phyloP scores from a whole-genome alignment of 2,797 vertebrate species.

The Lycodopsis pacificus region DNA sequence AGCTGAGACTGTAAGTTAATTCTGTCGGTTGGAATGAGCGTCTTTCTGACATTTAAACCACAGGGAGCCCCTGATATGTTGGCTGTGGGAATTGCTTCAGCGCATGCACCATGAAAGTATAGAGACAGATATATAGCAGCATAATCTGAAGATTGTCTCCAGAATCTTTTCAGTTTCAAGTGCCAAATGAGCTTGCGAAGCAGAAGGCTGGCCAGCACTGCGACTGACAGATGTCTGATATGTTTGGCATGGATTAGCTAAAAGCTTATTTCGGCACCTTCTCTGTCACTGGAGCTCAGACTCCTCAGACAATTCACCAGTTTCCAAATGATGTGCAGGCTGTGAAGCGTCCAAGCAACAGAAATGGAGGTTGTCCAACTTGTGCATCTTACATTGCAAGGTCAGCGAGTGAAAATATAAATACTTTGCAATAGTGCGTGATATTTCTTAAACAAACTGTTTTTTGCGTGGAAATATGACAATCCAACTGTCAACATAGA shows the following conservation, averaged over 20 bases:
- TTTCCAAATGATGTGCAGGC: constrained; percentile 67
- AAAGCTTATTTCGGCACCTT: constrained; percentile 80
- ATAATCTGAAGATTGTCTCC: constrained; percentile 73
- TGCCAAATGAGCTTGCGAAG: constrained; percentile 71
- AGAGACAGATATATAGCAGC: constrained; percentile 50
- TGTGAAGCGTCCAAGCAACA: constrained; percentile 53
- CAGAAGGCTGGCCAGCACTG: constrained; percentile 69
- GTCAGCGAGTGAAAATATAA: constrained; percentile 35
- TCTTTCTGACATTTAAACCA: constrained; percentile 79
- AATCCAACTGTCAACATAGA: not conserved
- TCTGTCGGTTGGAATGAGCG: constrained; percentile 73
- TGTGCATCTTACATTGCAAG: constrained; percentile 51
- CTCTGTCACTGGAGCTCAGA: constrained; percentile 70
- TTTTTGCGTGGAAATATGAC: not conserved
- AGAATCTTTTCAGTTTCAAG: constrained; percentile 66
- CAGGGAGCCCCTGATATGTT: constrained; percentile 64
- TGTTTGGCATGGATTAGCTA: constrained; percentile 81
- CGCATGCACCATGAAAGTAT: constrained; percentile 52
- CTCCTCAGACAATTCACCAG: constrained; percentile 71
- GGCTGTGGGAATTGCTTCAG: constrained; percentile 44
- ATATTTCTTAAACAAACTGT: constrained; percentile 12
- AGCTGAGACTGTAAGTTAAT: constrained; percentile 75
- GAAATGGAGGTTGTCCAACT: constrained; percentile 54
- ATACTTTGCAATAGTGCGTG: not conserved
- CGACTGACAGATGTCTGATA: constrained; percentile 85